Evolutionary conservation across 2,888 invertebrate species (phyloP), one percentile per base, ranked within the genome.

Genomic region (Ceramica pisi): DNA sequence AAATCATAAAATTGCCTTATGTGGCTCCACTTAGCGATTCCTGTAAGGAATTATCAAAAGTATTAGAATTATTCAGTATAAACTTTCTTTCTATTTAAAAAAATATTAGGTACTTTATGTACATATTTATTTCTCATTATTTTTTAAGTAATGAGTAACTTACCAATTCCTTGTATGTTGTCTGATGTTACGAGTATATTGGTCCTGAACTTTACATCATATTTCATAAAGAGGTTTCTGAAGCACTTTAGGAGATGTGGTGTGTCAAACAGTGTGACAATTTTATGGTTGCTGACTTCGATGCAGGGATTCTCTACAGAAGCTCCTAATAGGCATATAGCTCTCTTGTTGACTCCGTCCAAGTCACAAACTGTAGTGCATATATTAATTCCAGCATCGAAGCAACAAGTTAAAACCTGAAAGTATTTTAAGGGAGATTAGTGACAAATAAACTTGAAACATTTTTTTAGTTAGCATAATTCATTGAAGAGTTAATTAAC

Each of bases 21-120:
- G 38, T 81, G 76, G 12, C 55, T 53, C 77, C 72, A 79, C 67
- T 79, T 84, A 31, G 81, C 82, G n/a, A 75, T 23, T 26, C 84
- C 82, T 84, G 68, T 31, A 80, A 82, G 51, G 46, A 38, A 62
- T 56, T 38, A 61, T 31, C 55, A 68, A 46, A 66, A 67, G 35
- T 21, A 41, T 46, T 55, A 7, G 0, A 9, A 21, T 50, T 50
- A 21, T 0, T 8, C 6, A 10, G 50, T 57, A 7, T 56, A n/a
- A 12, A 53, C 14, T 16, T 16, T 16, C 16, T 26, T 31, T 31
- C 55, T 31, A 31, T 8, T 31, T n/a, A 38, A 57, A 56, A n/a
- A 56, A 35, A 35, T n/a, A 35, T 35, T n/a, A n/a, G n/a, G n/a
- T n/a, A n/a, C n/a, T n/a, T n/a, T n/a, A n/a, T n/a, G n/a, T 50